Evolutionary conservation across 2,888 invertebrate genomes (phyloP).

Genomic region (Macaria liturata): DNA sequence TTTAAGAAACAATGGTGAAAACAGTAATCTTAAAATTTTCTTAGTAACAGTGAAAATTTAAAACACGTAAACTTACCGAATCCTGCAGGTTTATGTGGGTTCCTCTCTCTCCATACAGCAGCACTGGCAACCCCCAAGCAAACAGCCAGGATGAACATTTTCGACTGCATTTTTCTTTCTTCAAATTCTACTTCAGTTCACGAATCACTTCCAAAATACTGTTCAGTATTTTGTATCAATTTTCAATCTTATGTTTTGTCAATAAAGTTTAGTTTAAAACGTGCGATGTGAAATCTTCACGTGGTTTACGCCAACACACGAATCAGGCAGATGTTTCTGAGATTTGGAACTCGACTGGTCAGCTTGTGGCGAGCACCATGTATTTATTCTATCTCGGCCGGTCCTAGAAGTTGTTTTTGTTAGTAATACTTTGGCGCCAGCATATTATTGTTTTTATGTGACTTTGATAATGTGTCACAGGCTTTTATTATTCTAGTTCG

Average conservation of each 20-base stretch:
- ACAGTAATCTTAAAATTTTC: too few relatives aligned
- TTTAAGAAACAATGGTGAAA: too few relatives aligned
- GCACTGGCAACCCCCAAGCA: constrained; percentile 54
- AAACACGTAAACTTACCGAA: constrained; percentile 52
- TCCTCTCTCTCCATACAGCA: constrained; percentile 52
- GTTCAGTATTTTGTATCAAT: neutral
- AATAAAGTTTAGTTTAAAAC: neutral
- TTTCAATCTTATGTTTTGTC: constrained; percentile 2
- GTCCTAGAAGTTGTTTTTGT: constrained; percentile 30
- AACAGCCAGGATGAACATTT: constrained; percentile 52
- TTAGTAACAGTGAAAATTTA: neutral
- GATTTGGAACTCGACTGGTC: constrained; percentile 55
- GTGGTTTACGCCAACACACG: neutral
- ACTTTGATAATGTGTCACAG: neutral
- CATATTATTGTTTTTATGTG: constrained; percentile 4
- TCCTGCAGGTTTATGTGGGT: constrained; percentile 55
- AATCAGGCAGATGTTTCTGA: constrained; percentile 23
- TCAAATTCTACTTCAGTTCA: constrained; percentile 6
- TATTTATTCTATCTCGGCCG: constrained; percentile 62
- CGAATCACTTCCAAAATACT: constrained; percentile 14
- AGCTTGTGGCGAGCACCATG: constrained; percentile 43
- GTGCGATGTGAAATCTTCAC: constrained; percentile 1
- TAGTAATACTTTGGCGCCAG: neutral
- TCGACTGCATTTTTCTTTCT: constrained; percentile 56
- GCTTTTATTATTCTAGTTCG: neutral